Conservation (phyloP, 2,113 vertebrate species). For the Oreocharis arfaki region DNA sequence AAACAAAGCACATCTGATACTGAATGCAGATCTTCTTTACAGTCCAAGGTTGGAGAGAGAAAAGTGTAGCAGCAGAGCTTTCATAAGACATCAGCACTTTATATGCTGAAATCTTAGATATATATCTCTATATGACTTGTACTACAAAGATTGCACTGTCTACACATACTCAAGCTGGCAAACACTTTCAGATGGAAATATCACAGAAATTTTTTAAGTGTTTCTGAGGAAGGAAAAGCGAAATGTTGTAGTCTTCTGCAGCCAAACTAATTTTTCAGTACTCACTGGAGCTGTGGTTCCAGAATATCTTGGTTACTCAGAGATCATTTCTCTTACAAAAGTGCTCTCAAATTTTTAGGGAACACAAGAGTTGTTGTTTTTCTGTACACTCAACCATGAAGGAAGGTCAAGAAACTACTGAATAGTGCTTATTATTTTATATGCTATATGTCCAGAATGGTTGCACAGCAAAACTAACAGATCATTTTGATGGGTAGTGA, state of each 20-base stretch:
- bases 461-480: background rate
- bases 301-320: background rate
- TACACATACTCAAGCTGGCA: background rate
- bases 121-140: background rate
- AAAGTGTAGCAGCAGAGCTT: background rate
- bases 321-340: background rate
- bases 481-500: background rate
- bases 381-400: background rate
- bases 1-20: background rate
- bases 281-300: background rate
- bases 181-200: background rate
- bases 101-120: background rate
- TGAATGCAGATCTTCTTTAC: background rate
- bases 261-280: background rate
- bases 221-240: background rate
- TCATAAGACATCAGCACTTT: background rate
- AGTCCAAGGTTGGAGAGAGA: background rate
- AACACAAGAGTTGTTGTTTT: background rate
- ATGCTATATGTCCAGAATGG: background rate
- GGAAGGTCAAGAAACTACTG: background rate
- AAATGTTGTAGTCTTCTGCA: background rate
- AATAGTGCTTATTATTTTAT: background rate
- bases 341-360: background rate
- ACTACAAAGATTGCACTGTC: background rate
- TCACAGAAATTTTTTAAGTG: background rate